Evolutionary conservation across 1,140 invertebrate species (phyloP).

Genomic region (Diprion similis): DNA sequence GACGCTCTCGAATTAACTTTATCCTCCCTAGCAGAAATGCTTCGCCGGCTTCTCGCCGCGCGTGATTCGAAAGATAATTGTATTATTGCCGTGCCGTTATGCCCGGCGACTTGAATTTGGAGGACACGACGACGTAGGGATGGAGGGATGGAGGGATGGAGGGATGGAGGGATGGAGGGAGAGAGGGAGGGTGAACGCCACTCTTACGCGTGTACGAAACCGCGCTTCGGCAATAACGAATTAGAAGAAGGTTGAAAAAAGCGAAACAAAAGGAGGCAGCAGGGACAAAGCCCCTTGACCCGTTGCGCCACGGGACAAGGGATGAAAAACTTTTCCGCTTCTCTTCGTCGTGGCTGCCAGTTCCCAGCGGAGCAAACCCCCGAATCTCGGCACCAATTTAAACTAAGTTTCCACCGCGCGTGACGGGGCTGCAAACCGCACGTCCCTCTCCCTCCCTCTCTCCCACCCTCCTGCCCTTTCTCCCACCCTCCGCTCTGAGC

Average conservation of each 20-base stretch:
- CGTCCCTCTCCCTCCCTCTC: background rate
- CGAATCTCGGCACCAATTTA: background rate
- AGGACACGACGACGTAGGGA: too few species aligned
- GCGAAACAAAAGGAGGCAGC: too few species aligned
- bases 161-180: background rate
- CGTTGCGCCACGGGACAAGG: background rate
- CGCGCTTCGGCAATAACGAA: too few species aligned
- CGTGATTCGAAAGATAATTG: too few species aligned
- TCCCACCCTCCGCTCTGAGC: background rate
- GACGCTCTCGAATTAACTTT: too few species aligned
- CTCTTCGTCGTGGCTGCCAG: background rate
- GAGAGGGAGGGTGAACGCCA: background rate
- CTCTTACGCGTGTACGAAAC: background rate
- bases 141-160: background rate
- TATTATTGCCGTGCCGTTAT: too few species aligned
- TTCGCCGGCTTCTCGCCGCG: too few species aligned
- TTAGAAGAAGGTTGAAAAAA: too few species aligned
- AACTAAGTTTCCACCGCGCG: background rate
- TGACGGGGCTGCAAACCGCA: conserved; percentile 6
- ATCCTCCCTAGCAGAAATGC: too few species aligned
- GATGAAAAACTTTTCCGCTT: background rate
- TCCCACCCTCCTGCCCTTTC: background rate
- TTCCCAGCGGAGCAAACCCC: background rate
- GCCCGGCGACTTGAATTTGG: too few species aligned
- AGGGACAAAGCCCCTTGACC: too few species aligned